Conservation (phyloP, 1,140 invertebrate genomes). For the Ephestia elutella region DNA sequence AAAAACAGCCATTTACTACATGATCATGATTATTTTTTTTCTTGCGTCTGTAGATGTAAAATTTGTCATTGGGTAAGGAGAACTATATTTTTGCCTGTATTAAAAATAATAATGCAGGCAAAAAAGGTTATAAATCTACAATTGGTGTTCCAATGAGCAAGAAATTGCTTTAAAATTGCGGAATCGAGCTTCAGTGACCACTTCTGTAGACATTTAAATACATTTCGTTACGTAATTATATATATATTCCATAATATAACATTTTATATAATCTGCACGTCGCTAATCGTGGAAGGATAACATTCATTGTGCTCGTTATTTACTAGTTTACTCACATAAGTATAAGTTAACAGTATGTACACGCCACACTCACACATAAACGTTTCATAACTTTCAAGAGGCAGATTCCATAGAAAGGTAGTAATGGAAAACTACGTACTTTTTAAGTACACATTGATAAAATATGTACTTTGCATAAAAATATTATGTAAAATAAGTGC, state of each 20-base stretch:
- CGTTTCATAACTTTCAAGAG: not conserved
- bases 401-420: too few relatives aligned
- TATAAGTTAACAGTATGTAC: constrained; percentile 27
- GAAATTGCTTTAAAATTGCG: too few relatives aligned
- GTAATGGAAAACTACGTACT: too few relatives aligned
- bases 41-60: too few relatives aligned
- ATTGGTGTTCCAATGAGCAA: not conserved
- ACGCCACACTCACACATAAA: not conserved
- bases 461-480: too few relatives aligned
- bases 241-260: not conserved
- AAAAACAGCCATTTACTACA: not conserved
- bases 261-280: constrained; percentile 4
- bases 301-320: constrained; percentile 16
- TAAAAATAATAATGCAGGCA: too few relatives aligned
- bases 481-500: too few relatives aligned
- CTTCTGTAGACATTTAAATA: constrained; percentile 7
- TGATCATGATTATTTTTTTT: too few relatives aligned
- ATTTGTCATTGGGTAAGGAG: too few relatives aligned
- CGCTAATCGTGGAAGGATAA: constrained; percentile 16
- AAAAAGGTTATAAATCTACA: too few relatives aligned
- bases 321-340: constrained; percentile 14
- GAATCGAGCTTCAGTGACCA: not conserved
- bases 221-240: not conserved
- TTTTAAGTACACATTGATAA: too few relatives aligned
- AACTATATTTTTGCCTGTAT: too few relatives aligned